Conservation (phyloP, 2,888 invertebrate genomes). For the Oxytorus armatus region DNA sequence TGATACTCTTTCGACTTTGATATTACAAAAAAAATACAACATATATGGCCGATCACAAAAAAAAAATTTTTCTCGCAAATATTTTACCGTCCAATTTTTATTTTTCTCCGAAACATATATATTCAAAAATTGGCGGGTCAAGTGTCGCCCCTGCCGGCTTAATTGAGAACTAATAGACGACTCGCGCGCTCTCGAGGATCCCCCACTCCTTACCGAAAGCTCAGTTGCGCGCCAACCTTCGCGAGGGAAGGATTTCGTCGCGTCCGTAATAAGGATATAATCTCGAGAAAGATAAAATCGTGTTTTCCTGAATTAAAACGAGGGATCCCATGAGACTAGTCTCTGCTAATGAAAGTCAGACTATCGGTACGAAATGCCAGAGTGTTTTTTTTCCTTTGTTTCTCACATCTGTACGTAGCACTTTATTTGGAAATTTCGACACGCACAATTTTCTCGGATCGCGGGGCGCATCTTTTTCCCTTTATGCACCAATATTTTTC, state of each 20-base stretch:
- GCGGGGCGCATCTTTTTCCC: not conserved
- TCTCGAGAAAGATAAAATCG: conserved; percentile 44
- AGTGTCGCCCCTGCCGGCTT: conserved; percentile 47
- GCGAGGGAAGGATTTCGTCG: conserved; percentile 54
- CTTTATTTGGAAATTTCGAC: conserved; percentile 29
- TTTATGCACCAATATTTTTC: not conserved
- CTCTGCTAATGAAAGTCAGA: conserved; percentile 45
- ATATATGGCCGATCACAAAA: too few species aligned
- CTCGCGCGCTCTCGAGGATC: not conserved
- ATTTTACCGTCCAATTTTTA: not conserved
- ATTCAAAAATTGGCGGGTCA: conserved; percentile 57
- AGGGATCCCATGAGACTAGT: conserved; percentile 51
- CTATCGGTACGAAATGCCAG: conserved; percentile 58
- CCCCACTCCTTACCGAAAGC: conserved; percentile 13
- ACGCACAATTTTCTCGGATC: conserved; percentile 47
- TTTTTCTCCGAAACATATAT: conserved; percentile 24
- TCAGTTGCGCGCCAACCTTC: conserved; percentile 72
- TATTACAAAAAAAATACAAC: too few species aligned
- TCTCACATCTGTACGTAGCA: conserved; percentile 27
- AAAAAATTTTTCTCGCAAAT: too few species aligned
- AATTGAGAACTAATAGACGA: conserved; percentile 46
- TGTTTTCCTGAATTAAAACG: conserved; percentile 58
- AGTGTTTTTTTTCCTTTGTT: conserved; percentile 21
- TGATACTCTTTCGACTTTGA: too few species aligned
- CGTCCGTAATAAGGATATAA: conserved; percentile 26